phyloP scores from a whole-genome alignment of 2,797 vertebrate genomes.

The Zenarchopterus dispar region DNA sequence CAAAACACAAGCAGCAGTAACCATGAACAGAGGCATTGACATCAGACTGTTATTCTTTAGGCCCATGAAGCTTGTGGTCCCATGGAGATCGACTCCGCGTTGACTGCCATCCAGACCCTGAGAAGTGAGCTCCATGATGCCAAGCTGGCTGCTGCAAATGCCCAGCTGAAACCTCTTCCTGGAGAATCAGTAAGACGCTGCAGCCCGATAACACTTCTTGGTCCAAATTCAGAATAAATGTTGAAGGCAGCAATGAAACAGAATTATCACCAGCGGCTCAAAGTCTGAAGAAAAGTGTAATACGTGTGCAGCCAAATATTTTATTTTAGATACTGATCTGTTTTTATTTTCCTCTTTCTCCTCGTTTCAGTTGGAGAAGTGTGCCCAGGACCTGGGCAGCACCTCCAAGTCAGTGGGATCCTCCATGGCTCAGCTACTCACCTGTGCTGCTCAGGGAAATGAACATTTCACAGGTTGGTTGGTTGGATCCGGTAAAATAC shows the following conservation, averaged over 20 bases:
- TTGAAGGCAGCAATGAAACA: neutral
- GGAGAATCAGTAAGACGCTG: constrained; percentile 89
- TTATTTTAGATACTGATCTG: neutral
- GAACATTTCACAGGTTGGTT: constrained; percentile 99
- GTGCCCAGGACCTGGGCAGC: constrained; percentile 96
- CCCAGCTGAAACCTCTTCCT: constrained; percentile 93
- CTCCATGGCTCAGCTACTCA: constrained; percentile 97
- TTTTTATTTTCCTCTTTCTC: neutral
- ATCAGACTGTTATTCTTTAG: constrained; percentile 67
- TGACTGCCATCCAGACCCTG: constrained; percentile 92
- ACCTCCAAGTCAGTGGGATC: constrained; percentile 98
- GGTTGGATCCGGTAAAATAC: constrained; percentile 18
- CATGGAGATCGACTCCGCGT: constrained; percentile 97
- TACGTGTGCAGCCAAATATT: neutral
- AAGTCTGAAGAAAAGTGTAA: neutral
- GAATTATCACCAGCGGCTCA: too few species aligned
- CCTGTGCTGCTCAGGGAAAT: constrained; percentile 97
- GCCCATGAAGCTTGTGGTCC: constrained; percentile 98
- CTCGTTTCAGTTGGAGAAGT: constrained; percentile 90
- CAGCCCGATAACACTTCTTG: neutral
- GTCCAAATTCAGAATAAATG: neutral
- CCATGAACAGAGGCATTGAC: neutral
- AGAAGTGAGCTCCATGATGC: constrained; percentile 96
- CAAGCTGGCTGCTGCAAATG: constrained; percentile 88
- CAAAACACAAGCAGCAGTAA: neutral